Evolutionary conservation across 1,140 invertebrate species (phyloP), one percentile per base, ranked within the genome.

Genomic region (Periplaneta americana): DNA sequence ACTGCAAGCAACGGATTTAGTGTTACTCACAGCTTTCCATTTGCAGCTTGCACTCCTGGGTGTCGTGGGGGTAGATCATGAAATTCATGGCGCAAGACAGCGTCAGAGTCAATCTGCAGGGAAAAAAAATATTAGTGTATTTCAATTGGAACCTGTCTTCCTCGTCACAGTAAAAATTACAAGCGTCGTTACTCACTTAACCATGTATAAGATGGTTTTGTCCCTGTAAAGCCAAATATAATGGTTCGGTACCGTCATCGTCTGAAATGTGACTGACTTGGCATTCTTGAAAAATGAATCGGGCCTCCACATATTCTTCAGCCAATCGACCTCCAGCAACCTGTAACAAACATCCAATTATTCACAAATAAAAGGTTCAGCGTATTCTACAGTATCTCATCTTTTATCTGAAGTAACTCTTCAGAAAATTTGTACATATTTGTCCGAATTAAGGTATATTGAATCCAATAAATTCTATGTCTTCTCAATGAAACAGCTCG

Each of bases 241-340:
- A 86, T 97, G 96, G 88, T 97, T 97, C 0, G 96, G 96, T 83
- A 97, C 96, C 74, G 96, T 97, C 96, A 97, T 97, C 0, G 95
- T 96, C 87, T 97, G 96, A 86, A 97, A 97, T 5, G 95, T 97
- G 0, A 97, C 96, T 13, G 95, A 95, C 88, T 97, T 97, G 37
- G 96, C 96, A 87, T 96, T 96, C 87, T 96, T 96, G 87, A 96
- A 96, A 87, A 95, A 96, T 0, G 95, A 96, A 89, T 96, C 96
- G 0, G 96, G 96, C 75, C 96, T 89, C 96, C 96, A 97, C 93
- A 97, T 97, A 83, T 96, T 94, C 85, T 96, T 96, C 79, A 96
- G 86, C 95, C 95, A 97, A 84, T 96, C 95, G 9, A 97, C 95
- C 88, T 96, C 95, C 32, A 97, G 87, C 76, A 97, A 89, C 85